Conservation (phyloP, 2,113 vertebrate genomes). For the Ctenodactylus gundi region DNA sequence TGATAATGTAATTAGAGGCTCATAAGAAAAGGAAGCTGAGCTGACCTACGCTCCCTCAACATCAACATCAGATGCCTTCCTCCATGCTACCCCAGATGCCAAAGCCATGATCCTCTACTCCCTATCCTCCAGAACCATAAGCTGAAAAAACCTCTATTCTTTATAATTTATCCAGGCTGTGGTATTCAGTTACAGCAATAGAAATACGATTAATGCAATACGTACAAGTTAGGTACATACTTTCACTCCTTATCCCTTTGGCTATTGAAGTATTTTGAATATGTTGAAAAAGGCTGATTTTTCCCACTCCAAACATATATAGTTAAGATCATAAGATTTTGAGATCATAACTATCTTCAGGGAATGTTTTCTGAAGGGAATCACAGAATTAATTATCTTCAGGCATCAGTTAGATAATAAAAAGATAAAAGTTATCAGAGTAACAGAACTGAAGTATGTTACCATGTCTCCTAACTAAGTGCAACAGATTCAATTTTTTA, state of each 20-base stretch:
- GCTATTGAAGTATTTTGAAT: neutral
- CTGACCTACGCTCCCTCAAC: no score
- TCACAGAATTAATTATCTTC: neutral
- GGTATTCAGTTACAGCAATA: neutral
- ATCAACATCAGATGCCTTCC: neutral
- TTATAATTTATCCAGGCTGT: neutral
- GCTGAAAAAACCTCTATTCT: neutral
- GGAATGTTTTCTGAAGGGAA: neutral
- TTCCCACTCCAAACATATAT: neutral
- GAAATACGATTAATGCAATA: neutral
- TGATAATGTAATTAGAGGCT: neutral
- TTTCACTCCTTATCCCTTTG: neutral
- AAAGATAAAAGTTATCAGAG: neutral
- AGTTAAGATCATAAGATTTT: neutral
- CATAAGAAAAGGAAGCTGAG: neutral
- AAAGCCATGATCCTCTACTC: neutral
- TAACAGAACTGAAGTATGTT: neutral
- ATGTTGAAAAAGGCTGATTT: neutral
- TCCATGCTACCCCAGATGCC: neutral
- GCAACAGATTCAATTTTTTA: neutral
- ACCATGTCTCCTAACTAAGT: neutral
- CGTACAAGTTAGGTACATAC: neutral
- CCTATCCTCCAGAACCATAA: neutral
- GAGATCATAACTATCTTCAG: neutral
- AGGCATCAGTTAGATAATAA: neutral